A percentile compares a stretch with the other conserved stretches of the same genome.
Conservation (phyloP, 2,797 vertebrate species). For the Halcyon smyrnensis region DNA sequence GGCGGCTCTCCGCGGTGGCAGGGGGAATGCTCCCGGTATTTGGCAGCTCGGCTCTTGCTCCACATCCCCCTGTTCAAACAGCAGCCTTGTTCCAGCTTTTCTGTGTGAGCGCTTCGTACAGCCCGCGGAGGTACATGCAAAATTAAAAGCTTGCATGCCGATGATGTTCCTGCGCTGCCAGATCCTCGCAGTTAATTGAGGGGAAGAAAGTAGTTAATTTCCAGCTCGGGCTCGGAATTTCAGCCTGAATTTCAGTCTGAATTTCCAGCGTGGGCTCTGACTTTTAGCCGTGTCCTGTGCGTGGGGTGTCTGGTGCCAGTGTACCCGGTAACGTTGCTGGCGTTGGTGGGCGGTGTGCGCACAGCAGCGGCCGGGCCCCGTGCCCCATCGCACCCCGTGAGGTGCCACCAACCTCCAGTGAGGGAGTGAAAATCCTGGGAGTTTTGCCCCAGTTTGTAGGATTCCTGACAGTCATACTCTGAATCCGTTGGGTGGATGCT, state of each 20-base stretch:
- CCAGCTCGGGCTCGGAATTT: neutral
- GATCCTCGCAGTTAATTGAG: neutral
- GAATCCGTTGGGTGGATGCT: neutral
- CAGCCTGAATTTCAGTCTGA: neutral
- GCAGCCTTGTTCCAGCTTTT: neutral
- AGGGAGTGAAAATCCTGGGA: neutral
- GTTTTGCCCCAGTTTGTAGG: neutral
- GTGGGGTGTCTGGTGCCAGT: neutral
- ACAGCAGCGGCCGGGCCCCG: fast-evolving
- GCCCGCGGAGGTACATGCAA: neutral
- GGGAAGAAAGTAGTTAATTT: neutral
- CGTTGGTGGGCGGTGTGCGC: fast-evolving
- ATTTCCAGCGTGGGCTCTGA: neutral
- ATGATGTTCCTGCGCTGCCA: neutral
- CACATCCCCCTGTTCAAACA: fast-evolving
- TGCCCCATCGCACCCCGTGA: fast-evolving
- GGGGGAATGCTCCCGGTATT: fast-evolving
- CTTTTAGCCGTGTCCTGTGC: neutral
- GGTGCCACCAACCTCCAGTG: fast-evolving
- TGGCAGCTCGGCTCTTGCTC: neutral
- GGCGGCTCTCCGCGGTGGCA: neutral
- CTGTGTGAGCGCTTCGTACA: neutral
- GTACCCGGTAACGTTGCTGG: fast-evolving
- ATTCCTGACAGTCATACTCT: fast-evolving
- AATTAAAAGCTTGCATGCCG: neutral